Percentiles rank a stretch among this genome's conserved stretches.
Conservation (phyloP, 2,113 vertebrate species). For the Anser brachyrhynchus region DNA sequence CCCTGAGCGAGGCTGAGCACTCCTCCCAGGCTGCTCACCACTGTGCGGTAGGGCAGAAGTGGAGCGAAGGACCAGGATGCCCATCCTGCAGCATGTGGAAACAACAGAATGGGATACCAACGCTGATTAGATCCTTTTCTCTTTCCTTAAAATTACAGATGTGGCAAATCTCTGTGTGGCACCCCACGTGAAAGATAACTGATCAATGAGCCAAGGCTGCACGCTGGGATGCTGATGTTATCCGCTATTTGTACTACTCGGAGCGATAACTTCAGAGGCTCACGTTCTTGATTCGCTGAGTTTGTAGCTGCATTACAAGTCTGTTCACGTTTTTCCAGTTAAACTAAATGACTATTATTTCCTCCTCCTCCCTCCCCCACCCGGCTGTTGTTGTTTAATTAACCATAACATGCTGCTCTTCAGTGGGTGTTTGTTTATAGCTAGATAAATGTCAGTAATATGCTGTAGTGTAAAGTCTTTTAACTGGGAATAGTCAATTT, state of each 20-base stretch:
- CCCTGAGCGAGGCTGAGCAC: rapidly evolving
- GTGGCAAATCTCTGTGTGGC: background rate
- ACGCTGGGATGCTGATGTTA: rapidly evolving
- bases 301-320: background rate
- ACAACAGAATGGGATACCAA: background rate
- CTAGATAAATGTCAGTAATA: constrained; percentile 52
- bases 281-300: background rate
- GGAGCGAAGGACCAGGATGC: background rate
- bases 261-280: background rate
- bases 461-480: background rate
- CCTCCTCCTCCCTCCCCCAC: background rate
- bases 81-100: background rate
- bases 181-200: background rate
- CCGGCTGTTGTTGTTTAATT: constrained; percentile 57
- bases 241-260: background rate
- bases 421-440: constrained; percentile 62
- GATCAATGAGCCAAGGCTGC: background rate
- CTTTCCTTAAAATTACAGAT: background rate
- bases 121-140: background rate
- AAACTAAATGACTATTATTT: constrained; percentile 37
- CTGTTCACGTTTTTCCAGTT: constrained; percentile 19
- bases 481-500: background rate
- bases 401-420: constrained; percentile 46
- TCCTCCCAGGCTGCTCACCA: background rate
- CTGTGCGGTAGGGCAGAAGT: background rate